Evolutionary conservation across 2,888 invertebrate genomes (phyloP).

Genomic region (Omphaloscelis lunosa): DNA sequence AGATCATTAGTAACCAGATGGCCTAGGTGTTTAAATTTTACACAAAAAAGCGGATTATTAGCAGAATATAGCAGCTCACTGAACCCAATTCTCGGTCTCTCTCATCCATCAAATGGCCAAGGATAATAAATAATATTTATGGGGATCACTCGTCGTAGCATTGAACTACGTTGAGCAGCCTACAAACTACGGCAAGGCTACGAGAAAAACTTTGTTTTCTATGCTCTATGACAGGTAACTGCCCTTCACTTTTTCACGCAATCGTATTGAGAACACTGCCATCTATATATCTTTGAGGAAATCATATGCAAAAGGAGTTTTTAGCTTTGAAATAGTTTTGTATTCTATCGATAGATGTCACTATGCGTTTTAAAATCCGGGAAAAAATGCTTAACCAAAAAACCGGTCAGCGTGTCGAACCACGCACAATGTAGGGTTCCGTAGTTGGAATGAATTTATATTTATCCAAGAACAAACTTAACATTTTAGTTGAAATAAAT

Average conservation of each 20-base stretch:
- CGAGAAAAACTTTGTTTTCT: neutral
- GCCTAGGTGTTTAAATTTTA: too few species aligned
- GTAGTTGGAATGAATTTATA: too few species aligned
- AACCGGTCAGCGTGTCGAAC: too few species aligned
- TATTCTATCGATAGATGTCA: neutral
- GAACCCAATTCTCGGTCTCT: neutral
- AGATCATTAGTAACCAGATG: too few species aligned
- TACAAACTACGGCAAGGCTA: neutral
- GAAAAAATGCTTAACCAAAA: too few species aligned
- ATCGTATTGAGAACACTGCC: constrained; percentile 17
- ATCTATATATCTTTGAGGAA: neutral
- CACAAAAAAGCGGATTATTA: too few species aligned
- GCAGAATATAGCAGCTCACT: too few species aligned
- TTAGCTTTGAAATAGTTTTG: neutral
- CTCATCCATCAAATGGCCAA: neutral
- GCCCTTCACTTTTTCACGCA: neutral
- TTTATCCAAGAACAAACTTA: too few species aligned
- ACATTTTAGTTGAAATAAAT: too few species aligned
- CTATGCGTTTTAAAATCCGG: neutral
- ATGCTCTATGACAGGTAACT: neutral
- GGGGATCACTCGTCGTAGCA: neutral
- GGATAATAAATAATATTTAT: neutral
- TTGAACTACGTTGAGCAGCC: constrained; percentile 2
- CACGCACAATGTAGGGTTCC: too few species aligned
- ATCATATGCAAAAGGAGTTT: neutral